These are phyloP conservation scores for Chrysolina americana DNA, from an alignment of 2,888 invertebrate species.

Conservation along the genomic window DNA sequence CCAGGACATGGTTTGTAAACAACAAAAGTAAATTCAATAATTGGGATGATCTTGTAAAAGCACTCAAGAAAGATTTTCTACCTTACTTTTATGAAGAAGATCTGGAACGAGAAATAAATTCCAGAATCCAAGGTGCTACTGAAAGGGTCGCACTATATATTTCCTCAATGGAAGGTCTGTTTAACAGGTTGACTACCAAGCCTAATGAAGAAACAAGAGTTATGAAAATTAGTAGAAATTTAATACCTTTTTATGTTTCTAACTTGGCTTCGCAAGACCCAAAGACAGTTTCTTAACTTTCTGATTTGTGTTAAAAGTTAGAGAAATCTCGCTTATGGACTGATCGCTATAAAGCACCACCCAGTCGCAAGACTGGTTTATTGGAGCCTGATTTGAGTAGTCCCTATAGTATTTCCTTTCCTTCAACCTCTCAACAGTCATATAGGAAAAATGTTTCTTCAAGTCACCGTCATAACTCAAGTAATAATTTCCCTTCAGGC, in stretches of 20 bases:
- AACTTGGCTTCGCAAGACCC: no score
- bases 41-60: slow-evolving; percentile 31
- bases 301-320: no score
- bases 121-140: slow-evolving; percentile 27
- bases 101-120: slow-evolving; percentile 12
- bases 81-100: slow-evolving; percentile 35
- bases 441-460: background rate
- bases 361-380: slow-evolving; percentile 9
- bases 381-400: slow-evolving; percentile 33
- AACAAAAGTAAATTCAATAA: slow-evolving; percentile 22
- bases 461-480: no score
- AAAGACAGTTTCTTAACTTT: no score
- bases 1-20: slow-evolving; percentile 31
- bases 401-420: slow-evolving; percentile 11
- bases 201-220: slow-evolving; percentile 8
- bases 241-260: background rate
- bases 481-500: background rate
- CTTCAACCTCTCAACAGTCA: background rate
- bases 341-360: slow-evolving; percentile 28
- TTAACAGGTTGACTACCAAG: slow-evolving; percentile 19
- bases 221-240: background rate
- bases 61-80: slow-evolving; percentile 34
- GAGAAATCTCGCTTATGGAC: background rate
- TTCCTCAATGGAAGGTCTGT: slow-evolving; percentile 30
- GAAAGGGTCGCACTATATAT: slow-evolving; percentile 23